Conservation (phyloP, 2,888 invertebrate genomes). For the Dendrolimus pini region DNA sequence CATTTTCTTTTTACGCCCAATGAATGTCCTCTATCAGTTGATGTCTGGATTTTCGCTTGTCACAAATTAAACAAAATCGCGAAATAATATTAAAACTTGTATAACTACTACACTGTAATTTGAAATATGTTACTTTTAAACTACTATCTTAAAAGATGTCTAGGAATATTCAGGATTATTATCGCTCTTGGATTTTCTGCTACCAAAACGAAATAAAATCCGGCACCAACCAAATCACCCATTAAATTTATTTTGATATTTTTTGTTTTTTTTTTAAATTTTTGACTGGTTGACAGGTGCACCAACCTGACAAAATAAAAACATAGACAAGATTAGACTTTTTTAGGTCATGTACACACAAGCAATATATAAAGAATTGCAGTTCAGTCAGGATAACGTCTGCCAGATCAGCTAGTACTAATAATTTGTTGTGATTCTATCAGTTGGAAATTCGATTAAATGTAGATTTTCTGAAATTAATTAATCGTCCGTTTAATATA, state of each 20-base stretch:
- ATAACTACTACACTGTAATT: slow-evolving; percentile 39
- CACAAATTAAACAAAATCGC: slow-evolving; percentile 38
- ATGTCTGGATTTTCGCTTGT: slow-evolving; percentile 39
- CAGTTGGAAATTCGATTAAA: no score
- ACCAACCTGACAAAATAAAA: slow-evolving; percentile 25
- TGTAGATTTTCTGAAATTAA: no score
- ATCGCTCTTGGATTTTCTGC: slow-evolving; percentile 40
- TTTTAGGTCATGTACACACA: no score
- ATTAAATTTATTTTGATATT: slow-evolving; percentile 53
- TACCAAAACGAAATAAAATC: slow-evolving; percentile 44
- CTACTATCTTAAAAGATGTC: slow-evolving; percentile 48
- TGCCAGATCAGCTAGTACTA: no score
- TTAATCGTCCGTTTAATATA: no score
- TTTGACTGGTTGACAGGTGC: slow-evolving; percentile 18
- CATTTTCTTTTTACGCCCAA: slow-evolving; percentile 86
- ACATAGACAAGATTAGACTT: slow-evolving; percentile 14
- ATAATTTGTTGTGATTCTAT: no score
- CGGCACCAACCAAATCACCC: slow-evolving; percentile 39
- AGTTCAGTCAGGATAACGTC: no score
- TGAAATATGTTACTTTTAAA: slow-evolving; percentile 34
- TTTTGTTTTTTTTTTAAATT: slow-evolving; percentile 29
- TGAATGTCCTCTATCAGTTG: slow-evolving; percentile 62
- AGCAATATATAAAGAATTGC: no score
- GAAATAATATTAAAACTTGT: slow-evolving; percentile 52
- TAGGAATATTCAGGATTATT: slow-evolving; percentile 53